Evolutionary conservation across 2,113 vertebrate genomes (phyloP).

Genomic region (Arvicanthis niloticus): DNA sequence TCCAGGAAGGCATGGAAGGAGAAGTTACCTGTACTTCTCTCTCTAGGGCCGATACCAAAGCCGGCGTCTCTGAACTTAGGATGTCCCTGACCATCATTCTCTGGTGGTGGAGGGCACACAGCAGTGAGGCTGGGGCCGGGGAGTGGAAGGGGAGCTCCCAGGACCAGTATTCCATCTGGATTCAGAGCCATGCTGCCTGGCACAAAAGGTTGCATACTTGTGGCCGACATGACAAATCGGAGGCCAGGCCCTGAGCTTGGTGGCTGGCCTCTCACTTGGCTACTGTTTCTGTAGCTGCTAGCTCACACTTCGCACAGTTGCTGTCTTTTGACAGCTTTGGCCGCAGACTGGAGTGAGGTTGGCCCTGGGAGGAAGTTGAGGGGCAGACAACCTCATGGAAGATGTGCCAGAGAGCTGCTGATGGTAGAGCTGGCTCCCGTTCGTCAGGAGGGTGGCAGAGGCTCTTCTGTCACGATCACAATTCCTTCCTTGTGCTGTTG

Average conservation of each 20-base stretch:
- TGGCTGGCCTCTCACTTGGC: not conserved
- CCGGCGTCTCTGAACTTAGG: not conserved
- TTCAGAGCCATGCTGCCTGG: not conserved
- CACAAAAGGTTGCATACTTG: accelerated
- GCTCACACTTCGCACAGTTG: not conserved
- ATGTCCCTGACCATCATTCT: not conserved
- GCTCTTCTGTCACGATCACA: not conserved
- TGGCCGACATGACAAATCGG: not conserved
- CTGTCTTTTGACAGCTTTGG: not conserved
- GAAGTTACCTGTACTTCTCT: not conserved
- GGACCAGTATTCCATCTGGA: not conserved
- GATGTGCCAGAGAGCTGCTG: not conserved
- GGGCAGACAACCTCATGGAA: not conserved
- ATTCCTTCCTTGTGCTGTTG: not conserved
- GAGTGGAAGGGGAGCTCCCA: not conserved
- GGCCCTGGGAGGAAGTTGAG: not conserved
- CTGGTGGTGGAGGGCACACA: accelerated
- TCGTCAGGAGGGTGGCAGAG: not conserved
- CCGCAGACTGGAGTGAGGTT: not conserved
- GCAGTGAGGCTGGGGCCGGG: not conserved
- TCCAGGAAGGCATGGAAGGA: not conserved
- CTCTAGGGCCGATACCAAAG: not conserved
- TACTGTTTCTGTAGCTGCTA: not conserved
- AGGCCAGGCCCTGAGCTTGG: not conserved
- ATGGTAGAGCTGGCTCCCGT: not conserved